Base-by-base conservation (phyloP, 2,888 invertebrate genomes). In the Drosophila demipolita region DNA sequence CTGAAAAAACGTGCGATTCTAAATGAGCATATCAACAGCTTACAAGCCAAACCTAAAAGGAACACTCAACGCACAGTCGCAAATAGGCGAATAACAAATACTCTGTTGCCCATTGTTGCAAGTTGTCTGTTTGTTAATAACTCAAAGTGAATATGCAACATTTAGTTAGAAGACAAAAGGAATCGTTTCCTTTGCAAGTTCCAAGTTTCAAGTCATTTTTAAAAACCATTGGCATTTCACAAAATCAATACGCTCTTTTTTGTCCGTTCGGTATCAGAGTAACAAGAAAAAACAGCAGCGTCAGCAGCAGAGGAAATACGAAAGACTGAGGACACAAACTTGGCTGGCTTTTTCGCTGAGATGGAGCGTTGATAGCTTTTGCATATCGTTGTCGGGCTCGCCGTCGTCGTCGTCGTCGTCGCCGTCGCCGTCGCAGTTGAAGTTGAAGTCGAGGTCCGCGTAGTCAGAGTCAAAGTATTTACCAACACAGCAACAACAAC, bases 1-100 rank as follows among this genome's bases (percentile, higher is more conserved):
- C 77, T 85, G 90, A 90, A 89, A 89, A 90, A 90, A 88, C 89
- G 90, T 89, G 88, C 89, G 84, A 84, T 87, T 80, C 89, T 89
- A 89, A 90, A 89, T 89, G 83, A 89, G 87, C 86, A 86, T 90
- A 87, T 90, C 90, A 85, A 85, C 87, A 86, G 89, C 86, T 85
- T 87, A 83, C 89, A 87, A 87, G 87, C 65, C 66, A 53, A 70
- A 66, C 61, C 57, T 58, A 64, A 66, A 68, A 78, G 66, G 58
- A 66, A 59, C 66, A 66, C 68, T 52, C 63, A 69, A 62, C 61
- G 59, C 61, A 60, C 38, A 72, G 20, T 32, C 15, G 32, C 3
- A 17, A 8, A 9, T 32, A 20, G 20, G 15, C 57, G 57, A 42
- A 32, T 42, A 32, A 15, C 15, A 11, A 42, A 57, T 57, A 20